Evolutionary conservation across 1,140 invertebrate genomes (phyloP).

Genomic region (Akabosia matsudoensis): DNA sequence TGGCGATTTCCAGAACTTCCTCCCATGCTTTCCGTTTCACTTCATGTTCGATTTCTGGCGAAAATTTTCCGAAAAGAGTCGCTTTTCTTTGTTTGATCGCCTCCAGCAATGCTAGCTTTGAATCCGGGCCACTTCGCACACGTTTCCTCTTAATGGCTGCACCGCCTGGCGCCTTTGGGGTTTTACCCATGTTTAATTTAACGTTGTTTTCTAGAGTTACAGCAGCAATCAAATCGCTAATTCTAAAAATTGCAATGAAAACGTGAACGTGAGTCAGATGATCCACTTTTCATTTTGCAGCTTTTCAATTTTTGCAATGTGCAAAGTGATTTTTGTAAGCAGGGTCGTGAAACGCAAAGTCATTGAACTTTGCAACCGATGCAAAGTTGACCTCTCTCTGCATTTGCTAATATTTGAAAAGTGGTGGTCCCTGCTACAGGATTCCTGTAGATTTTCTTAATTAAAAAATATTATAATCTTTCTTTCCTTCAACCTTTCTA

Average conservation of each 20-base stretch:
- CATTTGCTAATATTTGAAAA: not conserved
- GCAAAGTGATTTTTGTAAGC: not conserved
- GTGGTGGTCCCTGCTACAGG: not conserved
- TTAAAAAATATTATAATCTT: too few relatives aligned
- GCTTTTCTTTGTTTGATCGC: not conserved
- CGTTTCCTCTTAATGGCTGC: too few relatives aligned
- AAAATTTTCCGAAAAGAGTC: conserved; percentile 1
- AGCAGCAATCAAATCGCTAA: too few relatives aligned
- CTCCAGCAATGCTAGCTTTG: not conserved
- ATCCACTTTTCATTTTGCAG: not conserved
- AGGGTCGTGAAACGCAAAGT: not conserved
- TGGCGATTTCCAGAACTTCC: not conserved
- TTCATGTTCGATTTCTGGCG: not conserved
- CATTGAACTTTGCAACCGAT: not conserved
- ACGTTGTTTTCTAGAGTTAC: too few relatives aligned
- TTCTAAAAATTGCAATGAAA: too few relatives aligned
- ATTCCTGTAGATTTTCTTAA: too few relatives aligned
- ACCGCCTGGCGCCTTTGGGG: too few relatives aligned
- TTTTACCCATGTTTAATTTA: too few relatives aligned
- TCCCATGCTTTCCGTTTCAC: not conserved
- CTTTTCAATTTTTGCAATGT: not conserved
- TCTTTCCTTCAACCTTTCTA: too few relatives aligned
- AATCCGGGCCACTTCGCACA: not conserved
- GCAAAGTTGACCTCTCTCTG: not conserved
- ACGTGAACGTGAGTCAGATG: not conserved